These are phyloP conservation scores for Oceanodroma tethys DNA, from an alignment of 2,113 vertebrate species.

Conservation along the genomic window DNA sequence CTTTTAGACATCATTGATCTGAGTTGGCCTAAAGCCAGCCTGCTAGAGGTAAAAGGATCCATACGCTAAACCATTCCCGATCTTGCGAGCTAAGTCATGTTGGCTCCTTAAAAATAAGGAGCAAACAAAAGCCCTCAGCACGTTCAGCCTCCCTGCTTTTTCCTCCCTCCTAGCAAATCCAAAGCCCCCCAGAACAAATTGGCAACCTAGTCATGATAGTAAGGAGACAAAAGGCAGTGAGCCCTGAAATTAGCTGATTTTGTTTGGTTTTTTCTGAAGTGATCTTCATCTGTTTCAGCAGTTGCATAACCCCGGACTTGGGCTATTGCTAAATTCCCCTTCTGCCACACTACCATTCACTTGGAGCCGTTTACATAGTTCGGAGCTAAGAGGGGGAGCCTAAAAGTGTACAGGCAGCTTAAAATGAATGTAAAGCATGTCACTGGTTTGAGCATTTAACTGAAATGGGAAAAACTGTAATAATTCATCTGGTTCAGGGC, in stretches of 20 bases:
- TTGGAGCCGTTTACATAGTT: neutral
- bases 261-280: neutral
- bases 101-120: neutral
- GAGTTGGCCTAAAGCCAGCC: neutral
- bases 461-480: neutral
- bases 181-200: neutral
- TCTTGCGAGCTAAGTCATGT: neutral
- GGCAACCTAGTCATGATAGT: neutral
- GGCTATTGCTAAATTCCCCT: neutral
- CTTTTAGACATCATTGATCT: conserved; percentile 41
- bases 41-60: neutral
- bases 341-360: neutral
- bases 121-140: neutral
- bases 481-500: neutral
- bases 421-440: neutral
- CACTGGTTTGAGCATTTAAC: neutral
- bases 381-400: neutral
- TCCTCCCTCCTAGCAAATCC: neutral
- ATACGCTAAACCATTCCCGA: neutral
- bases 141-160: neutral
- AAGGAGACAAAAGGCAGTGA: neutral
- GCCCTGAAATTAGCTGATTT: conserved; percentile 9
- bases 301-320: neutral
- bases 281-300: neutral
- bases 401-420: neutral